A percentile compares a stretch with the other conserved stretches of the same genome.
Evolutionary conservation across 2,888 invertebrate genomes (phyloP).

Genomic region (Polyommatus iphigenia): DNA sequence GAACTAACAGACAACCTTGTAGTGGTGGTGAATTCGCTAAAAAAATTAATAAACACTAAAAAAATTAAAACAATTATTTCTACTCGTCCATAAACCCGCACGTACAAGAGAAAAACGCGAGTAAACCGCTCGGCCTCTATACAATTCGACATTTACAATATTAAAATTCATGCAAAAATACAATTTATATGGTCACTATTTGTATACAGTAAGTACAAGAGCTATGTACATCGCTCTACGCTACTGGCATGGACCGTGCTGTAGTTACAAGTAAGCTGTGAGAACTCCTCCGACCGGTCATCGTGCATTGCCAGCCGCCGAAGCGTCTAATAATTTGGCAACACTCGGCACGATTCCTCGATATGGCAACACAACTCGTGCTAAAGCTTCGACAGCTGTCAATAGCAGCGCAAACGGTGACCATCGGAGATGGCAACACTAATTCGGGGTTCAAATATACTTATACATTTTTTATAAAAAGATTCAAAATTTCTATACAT

Average conservation of each 20-base stretch:
- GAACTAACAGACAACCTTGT: not conserved
- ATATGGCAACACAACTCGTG: constrained; percentile 31
- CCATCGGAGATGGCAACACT: constrained; percentile 18
- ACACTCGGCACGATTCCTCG: constrained; percentile 35
- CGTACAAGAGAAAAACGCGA: constrained; percentile 40
- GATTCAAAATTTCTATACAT: constrained; percentile 38
- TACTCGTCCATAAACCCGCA: constrained; percentile 21
- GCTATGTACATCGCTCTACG: constrained; percentile 53
- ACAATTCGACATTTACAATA: constrained; percentile 45
- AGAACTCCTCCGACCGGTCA: constrained; percentile 17
- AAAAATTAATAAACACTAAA: not conserved
- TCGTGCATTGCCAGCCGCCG: constrained; percentile 33
- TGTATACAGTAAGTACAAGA: constrained; percentile 48
- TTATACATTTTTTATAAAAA: constrained; percentile 5
- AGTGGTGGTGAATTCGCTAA: not conserved
- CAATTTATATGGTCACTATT: constrained; percentile 52
- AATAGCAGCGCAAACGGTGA: constrained; percentile 18
- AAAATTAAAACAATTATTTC: not conserved
- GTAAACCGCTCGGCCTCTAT: constrained; percentile 46
- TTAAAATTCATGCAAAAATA: constrained; percentile 58
- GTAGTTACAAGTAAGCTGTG: constrained; percentile 28
- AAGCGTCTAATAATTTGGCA: constrained; percentile 36
- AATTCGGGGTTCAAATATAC: constrained; percentile 27
- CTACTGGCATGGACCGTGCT: constrained; percentile 44
- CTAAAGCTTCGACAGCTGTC: constrained; percentile 35